A percentile compares a stretch with the other conserved stretches of the same genome.
Evolutionary conservation across 2,888 invertebrate genomes (phyloP).

Genomic region (Drosophila greeni): DNA sequence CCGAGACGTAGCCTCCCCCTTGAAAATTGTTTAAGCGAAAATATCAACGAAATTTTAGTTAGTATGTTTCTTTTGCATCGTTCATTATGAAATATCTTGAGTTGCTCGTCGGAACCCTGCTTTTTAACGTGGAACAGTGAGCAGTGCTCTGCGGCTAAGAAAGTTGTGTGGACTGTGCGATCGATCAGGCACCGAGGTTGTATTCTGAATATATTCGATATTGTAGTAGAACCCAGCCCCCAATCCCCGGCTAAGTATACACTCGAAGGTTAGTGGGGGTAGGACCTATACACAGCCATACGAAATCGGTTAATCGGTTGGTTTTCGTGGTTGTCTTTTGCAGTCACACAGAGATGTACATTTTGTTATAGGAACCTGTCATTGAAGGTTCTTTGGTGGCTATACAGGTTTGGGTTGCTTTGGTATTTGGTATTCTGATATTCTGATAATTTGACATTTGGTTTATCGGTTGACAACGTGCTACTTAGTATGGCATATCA

Average conservation of each 20-base stretch:
- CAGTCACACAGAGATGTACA: constrained; percentile 37
- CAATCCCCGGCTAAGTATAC: not conserved
- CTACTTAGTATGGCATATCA: constrained; percentile 65
- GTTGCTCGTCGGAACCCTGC: constrained; percentile 38
- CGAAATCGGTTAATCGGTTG: constrained; percentile 22
- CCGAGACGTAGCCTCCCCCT: not conserved
- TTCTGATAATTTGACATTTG: constrained; percentile 18
- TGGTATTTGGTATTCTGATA: constrained; percentile 30
- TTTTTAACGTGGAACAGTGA: constrained; percentile 41
- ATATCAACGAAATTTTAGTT: constrained; percentile 36
- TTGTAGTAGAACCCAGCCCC: constrained; percentile 2
- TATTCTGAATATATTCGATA: constrained; percentile 7
- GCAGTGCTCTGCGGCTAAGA: constrained; percentile 12
- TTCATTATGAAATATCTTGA: constrained; percentile 14
- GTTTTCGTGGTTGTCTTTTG: constrained; percentile 23
- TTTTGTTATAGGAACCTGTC: constrained; percentile 36
- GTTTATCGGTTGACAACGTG: constrained; percentile 54
- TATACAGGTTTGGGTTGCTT: constrained; percentile 34
- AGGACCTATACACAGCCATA: constrained; percentile 33
- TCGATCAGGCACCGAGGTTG: constrained; percentile 18
- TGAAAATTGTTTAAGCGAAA: constrained; percentile 41
- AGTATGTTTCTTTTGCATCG: constrained; percentile 11
- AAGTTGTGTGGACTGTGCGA: constrained; percentile 13
- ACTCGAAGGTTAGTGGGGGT: constrained; percentile 25
- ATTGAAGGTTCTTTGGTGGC: constrained; percentile 38